Evolutionary conservation across 1,140 invertebrate genomes (phyloP), one percentile per base, ranked within the genome.

Genomic region (Drosophila azteca): DNA sequence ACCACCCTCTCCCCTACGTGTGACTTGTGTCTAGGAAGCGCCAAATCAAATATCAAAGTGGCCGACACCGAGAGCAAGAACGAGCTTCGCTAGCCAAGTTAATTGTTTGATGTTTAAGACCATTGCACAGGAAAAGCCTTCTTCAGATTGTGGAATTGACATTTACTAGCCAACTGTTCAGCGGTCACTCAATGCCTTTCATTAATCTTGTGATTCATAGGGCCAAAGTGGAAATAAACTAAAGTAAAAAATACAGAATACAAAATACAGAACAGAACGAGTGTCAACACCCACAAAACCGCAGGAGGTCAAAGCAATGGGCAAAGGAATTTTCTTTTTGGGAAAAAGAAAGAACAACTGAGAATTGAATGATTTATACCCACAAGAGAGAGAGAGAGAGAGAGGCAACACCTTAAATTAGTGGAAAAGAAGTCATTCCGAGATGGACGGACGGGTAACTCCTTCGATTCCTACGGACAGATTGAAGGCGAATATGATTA

Each of bases 261-360:
- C 41, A 59, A 43, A 29, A 46, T 17, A 58, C 66, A 77, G 77
- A 63, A 71, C 46, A 48, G 49, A 49, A 48, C 76, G 67, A 65
- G 72, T 84, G 80, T 84, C 80, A 84, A 84, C 80, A 84, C 80
- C 80, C 80, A 79, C 80, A 84, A 84, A 83, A 77, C 76, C 57
- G 61, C 80, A 73, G 80, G 80, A 54, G 80, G 78, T 68, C 48
- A 22, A 50, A 24, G 20, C 20, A 46, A 45, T 26, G 17, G 17
- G 58, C 45, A 9, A 59, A 44, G 41, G 22, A 45, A 48, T 53
- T 22, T 53, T 35, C 17, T 35, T 53, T 35, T 31, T 35, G 9
- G 9, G 13, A 50, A 31, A 60, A 66, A 55, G 20, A 60, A 45
- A 57, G 26, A 76, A 45, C 54, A 58, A 29, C 4, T 31, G 57